Conservation (phyloP, 1,140 invertebrate genomes). For the Arion vulgaris region DNA sequence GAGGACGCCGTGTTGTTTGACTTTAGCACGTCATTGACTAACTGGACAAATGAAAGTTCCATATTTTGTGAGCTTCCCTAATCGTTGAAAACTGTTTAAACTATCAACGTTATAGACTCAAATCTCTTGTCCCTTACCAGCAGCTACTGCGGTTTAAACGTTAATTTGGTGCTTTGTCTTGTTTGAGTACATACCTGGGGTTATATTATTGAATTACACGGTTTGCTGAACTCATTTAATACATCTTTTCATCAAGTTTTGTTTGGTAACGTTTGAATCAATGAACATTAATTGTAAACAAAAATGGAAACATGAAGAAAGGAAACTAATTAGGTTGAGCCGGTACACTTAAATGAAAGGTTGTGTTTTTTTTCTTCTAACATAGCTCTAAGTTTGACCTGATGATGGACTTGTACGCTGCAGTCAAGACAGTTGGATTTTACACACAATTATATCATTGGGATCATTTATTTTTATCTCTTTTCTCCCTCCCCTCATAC, state of each 20-base stretch:
- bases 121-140: neutral
- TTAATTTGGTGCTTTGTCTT: neutral
- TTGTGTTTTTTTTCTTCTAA: too few relatives aligned
- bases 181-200: neutral
- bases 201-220: conserved; percentile 10
- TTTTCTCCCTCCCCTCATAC: too few relatives aligned
- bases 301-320: neutral
- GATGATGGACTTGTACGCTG: too few relatives aligned
- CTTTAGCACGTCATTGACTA: conserved; percentile 6
- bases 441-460: too few relatives aligned
- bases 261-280: neutral
- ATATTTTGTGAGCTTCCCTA: neutral
- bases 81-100: neutral
- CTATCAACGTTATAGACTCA: neutral
- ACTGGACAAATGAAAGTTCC: neutral
- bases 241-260: neutral
- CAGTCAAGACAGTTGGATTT: too few relatives aligned
- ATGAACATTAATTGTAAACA: neutral
- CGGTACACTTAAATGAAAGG: neutral
- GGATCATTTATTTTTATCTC: too few relatives aligned
- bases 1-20: neutral
- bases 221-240: neutral
- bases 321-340: neutral
- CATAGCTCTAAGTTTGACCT: too few relatives aligned
- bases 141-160: neutral